Evolutionary conservation across 2,888 invertebrate species (phyloP), one percentile per base, ranked within the genome.

Genomic region (Pandemis cinnamomeana): DNA sequence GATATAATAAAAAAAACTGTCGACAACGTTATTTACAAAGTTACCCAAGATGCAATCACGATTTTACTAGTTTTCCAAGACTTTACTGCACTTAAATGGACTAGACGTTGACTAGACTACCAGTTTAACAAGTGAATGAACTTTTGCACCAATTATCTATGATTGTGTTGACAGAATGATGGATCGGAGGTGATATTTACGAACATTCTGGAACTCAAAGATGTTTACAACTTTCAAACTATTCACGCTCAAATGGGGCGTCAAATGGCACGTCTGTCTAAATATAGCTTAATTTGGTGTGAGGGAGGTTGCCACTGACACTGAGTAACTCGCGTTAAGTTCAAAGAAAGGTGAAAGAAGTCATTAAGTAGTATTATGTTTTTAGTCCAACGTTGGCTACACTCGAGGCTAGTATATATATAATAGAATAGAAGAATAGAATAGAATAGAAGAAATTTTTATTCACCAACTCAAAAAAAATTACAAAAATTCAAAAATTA

Each of bases 251-350:
- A 64, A 44, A 42, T 27, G 42, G 44, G 44, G 42, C 42, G 13
- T 42, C 20, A 66, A 66, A 51, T 66, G 66, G 51, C 51, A 44
- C 7, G 44, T 48, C 48, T 63, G 7, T 67, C 67, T 44, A 67
- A 67, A 67, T 67, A 67, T 67, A 67, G 44, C 58, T 20, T 55
- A 20, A 67, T 58, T 67, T 44, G 58, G 41, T 42, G 41, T 5
- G 41, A 53, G 58, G 58, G 67, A 55, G 42, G 58, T 67, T 67
- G 55, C 42, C 67, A 27, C 13, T 44, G 42, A 67, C 55, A 55
- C 55, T 42, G 44, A 58, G 53, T 53, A 46, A 67, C 44, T 58
- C 42, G 42, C 41, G 42, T 13, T 48, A 46, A 51, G 66, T 55
- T 55, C 44, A 58, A 58, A 42, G 55, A 67, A 58, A 44, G 20